Conservation (phyloP, 2,113 vertebrate species). For the mouse (Mus musculus) region GRCm39 chr2:54663501-54664000, state of each 20-base stretch:
- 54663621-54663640: no score
- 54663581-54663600: no score
- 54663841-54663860: not conserved
- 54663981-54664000: not conserved
- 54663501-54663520: not conserved
- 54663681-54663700: not conserved
- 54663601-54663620: no score
- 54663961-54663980: not conserved
- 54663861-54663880: constrained; percentile 19
- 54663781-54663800: not conserved
- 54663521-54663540: no score
- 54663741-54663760: not conserved
- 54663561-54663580: no score
- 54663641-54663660: no score
- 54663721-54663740: not conserved
- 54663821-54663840: not conserved
- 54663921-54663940: not conserved
- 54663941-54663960: not conserved
- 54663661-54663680: no score
- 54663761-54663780: not conserved
- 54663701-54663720: not conserved
- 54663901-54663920: not conserved
- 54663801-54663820: not conserved
- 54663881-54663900: not conserved
- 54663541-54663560: no score